Base-by-base conservation (phyloP, 2,888 invertebrate genomes). In the Metopia argyrocephala region DNA sequence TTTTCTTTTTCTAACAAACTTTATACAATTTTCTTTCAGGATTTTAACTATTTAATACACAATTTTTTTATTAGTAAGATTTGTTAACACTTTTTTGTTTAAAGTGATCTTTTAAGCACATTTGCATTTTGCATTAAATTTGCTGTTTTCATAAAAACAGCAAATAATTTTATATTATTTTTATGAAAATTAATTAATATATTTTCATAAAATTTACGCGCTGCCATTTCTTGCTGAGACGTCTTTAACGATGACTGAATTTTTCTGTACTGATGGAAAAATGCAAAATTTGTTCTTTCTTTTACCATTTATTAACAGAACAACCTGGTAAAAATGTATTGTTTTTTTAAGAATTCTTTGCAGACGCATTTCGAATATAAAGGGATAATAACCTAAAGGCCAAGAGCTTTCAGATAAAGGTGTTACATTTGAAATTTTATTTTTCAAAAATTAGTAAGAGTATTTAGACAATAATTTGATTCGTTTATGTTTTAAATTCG, bases 91-190 rank as follows among this genome's bases (percentile, higher is more conserved):
- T 56, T 65, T n/a, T 70, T 75, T 65, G 78, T 83, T 88, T 88
- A 88, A 38, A 88, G 89, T 79, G 89, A 89, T 82, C 89, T 86
- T 85, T 88, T 89, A 23, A 89, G 85, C 65, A 89, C 89, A 82
- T 88, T 88, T 64, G 85, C 87, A 84, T 88, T 89, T 86, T 89
- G 89, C 88, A 89, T 87, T 85, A 89, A 84, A 88, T 87, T 90
- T 86, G 89, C 89, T 85, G 89, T 90, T 89, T 90, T 90, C 87
- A 90, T 90, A 79, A 90, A 90, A 87, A 89, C 90, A 87, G 89
- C 90, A 89, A 89, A 90, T 80, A 90, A 83, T 86, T 89, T 90
- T 70, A 88, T 89, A 83, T 89, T 89, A 83, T 89, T 89, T 87
- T 89, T 90, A 83, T 90, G 89, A 86, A 90, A 89, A 89, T 89